A percentile compares a stretch with the other conserved stretches of the same genome.
These are phyloP conservation scores for Rhinoraja longicauda DNA, from an alignment of 2,797 vertebrate species.

Conservation along the genomic window DNA sequence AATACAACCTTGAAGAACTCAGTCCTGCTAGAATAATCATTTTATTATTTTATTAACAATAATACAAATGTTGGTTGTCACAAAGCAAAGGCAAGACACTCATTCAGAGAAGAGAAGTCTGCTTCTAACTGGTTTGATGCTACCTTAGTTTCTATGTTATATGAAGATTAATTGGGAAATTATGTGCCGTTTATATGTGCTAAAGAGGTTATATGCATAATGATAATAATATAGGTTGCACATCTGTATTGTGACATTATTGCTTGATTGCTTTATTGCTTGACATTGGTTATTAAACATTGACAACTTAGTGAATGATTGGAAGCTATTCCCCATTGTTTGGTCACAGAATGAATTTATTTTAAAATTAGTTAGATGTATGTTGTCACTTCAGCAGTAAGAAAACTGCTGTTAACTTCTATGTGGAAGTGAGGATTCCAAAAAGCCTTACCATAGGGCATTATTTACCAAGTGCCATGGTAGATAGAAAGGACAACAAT, in stretches of 20 bases:
- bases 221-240: neutral
- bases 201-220: neutral
- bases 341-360: neutral
- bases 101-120: neutral
- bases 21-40: neutral
- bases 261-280: neutral
- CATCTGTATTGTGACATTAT: neutral
- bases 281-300: no score
- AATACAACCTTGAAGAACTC: neutral
- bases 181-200: neutral
- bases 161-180: neutral
- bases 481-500: slow-evolving; percentile 34
- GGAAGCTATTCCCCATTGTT: neutral
- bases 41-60: neutral
- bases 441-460: neutral
- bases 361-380: neutral
- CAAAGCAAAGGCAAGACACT: neutral
- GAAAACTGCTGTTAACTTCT: neutral
- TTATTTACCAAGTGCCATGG: neutral
- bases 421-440: neutral
- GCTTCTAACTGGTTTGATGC: neutral
- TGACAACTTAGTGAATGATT: neutral
- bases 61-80: neutral
- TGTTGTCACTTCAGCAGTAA: neutral
- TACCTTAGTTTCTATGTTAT: neutral